Conservation (phyloP, 1,140 invertebrate genomes). For the Brachionus koreanus region DNA sequence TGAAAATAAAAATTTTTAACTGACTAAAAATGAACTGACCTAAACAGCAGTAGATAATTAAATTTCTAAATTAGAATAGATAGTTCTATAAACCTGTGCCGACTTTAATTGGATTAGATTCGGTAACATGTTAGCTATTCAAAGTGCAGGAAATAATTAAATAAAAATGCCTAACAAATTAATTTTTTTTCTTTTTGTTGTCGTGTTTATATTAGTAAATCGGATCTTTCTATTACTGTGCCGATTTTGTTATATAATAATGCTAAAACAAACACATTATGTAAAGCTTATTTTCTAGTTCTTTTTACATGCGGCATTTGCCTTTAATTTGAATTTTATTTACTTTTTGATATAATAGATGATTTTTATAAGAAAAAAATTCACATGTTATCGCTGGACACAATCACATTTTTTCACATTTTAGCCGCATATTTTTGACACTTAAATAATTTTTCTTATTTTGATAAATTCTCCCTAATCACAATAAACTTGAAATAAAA, state of each 20-base stretch:
- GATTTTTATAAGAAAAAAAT: neutral
- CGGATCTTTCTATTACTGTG: neutral
- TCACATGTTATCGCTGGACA: neutral
- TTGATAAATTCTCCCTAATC: too few relatives aligned
- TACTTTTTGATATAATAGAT: neutral
- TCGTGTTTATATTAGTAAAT: neutral
- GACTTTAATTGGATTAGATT: neutral
- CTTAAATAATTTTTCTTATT: neutral
- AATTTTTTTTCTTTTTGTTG: neutral
- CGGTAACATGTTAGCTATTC: neutral
- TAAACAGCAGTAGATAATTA: neutral
- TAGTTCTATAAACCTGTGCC: neutral
- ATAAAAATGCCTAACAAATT: slow-evolving; percentile 4
- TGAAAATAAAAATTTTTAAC: too few relatives aligned
- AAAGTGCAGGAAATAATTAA: slow-evolving; percentile 3
- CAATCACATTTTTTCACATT: too few relatives aligned
- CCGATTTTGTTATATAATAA: slow-evolving; percentile 1
- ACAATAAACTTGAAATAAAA: too few relatives aligned
- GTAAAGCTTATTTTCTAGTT: neutral
- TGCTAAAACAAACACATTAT: slow-evolving; percentile 19
- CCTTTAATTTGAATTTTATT: neutral
- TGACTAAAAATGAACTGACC: neutral
- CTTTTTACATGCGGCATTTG: neutral
- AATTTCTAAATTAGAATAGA: neutral
- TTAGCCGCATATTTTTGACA: neutral